Base-by-base conservation (phyloP, 2,797 vertebrate genomes). In the Borostomias antarcticus region DNA sequence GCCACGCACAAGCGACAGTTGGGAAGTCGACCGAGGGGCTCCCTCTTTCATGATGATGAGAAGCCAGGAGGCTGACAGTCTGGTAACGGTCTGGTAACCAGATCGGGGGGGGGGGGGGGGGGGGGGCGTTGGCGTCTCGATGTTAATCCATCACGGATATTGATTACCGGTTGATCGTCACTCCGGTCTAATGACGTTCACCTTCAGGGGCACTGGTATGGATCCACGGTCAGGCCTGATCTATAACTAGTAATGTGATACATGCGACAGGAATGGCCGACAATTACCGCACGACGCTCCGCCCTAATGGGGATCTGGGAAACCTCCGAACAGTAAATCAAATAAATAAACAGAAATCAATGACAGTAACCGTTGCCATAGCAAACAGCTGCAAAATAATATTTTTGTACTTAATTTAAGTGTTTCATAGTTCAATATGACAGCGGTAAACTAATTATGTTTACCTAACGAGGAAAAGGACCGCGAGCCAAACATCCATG, bases 221-320 rank as follows among this genome's bases (percentile, higher is more conserved):
- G 80, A 89, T 82, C 76, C 65, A 68, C 5, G 40, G 64, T 68
- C 62, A 64, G 26, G 37, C 62, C 72, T 75, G 80, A 88, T 85
- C 84, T 68, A 85, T 72, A 88, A 85, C 76, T 62, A 25, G 85
- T 82, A 86, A 88, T 73, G 77, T 28, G 79, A 89, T 75, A 78
- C 59, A 52, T 72, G 62, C 59, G 69, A 73, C 72, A 80, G 72
- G 73, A 70, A 75, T 7, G 30, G 66, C 5, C 69, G 70, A 62
- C 66, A 64, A 80, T 86, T 80, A 81, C 74, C 77, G 47, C 64
- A 51, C 45, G 15, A 72, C 79, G 84, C 78, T 48, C 74, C 1
- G 1, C 74, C 69, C 74, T 59, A 30, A 70, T 75, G 77, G 80
- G 21, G 71, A 66, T 57, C 6, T 50, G 25, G 62, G 66, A 71